Evolutionary conservation across 2,113 vertebrate species (phyloP).

Genomic region (Apistogramma diplotaenia): DNA sequence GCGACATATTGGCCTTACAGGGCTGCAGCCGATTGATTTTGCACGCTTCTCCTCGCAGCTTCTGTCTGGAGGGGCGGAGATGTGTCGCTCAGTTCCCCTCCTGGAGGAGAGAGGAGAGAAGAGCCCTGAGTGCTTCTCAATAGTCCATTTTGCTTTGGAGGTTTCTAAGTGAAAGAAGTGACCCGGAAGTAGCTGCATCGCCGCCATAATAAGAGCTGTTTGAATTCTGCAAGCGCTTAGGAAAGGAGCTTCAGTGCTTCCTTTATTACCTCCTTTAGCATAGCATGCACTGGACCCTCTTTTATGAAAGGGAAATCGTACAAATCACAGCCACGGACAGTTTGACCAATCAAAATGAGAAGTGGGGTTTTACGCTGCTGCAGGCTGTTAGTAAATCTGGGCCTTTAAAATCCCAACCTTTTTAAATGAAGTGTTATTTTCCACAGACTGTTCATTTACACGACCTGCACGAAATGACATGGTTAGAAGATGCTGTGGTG

Average conservation of each 20-base stretch:
- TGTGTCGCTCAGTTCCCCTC: neutral
- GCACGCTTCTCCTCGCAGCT: conserved; percentile 41
- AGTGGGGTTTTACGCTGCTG: neutral
- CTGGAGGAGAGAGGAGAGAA: neutral
- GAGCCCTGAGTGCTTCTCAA: neutral
- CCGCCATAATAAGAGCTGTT: neutral
- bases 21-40: conserved; percentile 62
- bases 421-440: neutral
- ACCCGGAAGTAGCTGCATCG: neutral
- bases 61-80: neutral
- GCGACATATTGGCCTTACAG: conserved; percentile 44
- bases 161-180: neutral
- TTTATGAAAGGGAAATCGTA: neutral
- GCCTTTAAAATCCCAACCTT: neutral
- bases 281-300: neutral
- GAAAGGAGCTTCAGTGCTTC: neutral
- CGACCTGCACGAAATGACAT: neutral
- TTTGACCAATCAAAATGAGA: neutral
- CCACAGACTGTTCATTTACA: neutral
- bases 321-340: too few species aligned
- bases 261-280: neutral
- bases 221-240: neutral
- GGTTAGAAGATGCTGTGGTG: neutral
- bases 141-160: neutral
- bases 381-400: neutral